Evolutionary conservation across 2,797 vertebrate species (phyloP).

Genomic region (Alauda arvensis): DNA sequence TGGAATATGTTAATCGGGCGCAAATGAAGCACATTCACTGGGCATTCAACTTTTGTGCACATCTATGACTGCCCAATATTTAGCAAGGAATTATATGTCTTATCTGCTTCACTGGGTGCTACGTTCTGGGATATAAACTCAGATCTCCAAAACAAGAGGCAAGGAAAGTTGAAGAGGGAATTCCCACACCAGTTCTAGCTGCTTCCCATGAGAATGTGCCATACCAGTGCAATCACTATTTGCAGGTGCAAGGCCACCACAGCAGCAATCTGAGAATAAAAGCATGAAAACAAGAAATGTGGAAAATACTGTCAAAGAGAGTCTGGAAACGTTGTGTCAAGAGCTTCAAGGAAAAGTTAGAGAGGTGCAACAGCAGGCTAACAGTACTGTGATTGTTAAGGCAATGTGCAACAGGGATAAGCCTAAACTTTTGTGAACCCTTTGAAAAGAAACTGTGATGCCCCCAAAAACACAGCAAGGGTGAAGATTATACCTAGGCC

Average conservation of each 20-base stretch:
- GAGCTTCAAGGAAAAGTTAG: not conserved
- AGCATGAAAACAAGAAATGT: not conserved
- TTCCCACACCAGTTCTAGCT: not conserved
- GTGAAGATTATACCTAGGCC: not conserved
- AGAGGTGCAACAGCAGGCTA: not conserved
- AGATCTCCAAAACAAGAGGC: not conserved
- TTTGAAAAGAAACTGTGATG: not conserved
- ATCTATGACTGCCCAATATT: not conserved
- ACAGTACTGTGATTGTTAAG: not conserved
- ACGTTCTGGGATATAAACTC: not conserved
- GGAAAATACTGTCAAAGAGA: not conserved
- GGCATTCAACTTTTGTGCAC: not conserved
- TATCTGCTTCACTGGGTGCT: not conserved
- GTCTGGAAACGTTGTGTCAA: not conserved
- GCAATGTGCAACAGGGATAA: not conserved
- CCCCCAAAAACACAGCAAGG: not conserved
- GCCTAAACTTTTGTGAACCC: not conserved
- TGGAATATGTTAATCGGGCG: not conserved
- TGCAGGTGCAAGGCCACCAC: slow-evolving; percentile 18
- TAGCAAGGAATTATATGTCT: not conserved
- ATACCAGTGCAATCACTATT: not conserved
- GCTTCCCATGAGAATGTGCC: not conserved
- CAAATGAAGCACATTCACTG: not conserved
- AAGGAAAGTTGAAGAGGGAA: not conserved
- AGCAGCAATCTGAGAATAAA: not conserved